These are phyloP conservation scores for Coecobrya sp. DNA, from an alignment of 2,888 invertebrate species.

Conservation along the genomic window DNA sequence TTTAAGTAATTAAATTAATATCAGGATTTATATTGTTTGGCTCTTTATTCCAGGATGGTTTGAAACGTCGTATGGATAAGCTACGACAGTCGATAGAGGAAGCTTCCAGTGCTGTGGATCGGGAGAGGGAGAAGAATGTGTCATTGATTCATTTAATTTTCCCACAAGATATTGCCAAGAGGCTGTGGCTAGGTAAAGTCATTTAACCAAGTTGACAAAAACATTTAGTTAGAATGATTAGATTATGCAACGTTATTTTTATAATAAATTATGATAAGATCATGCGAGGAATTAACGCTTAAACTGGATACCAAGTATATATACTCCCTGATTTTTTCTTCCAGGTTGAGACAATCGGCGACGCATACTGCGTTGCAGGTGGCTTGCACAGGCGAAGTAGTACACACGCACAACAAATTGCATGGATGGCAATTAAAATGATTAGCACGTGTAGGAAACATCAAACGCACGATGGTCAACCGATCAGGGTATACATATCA, in stretches of 20 bases:
- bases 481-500: slow-evolving; percentile 92
- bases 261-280: neutral
- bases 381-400: slow-evolving; percentile 95
- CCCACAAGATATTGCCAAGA: slow-evolving; percentile 97
- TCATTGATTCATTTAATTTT: slow-evolving; percentile 97
- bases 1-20: too few relatives aligned
- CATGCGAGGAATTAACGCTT: too few relatives aligned
- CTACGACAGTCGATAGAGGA: slow-evolving; percentile 97
- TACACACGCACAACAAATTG: slow-evolving; percentile 97
- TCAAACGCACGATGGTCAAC: slow-evolving; percentile 96
- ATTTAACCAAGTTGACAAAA: too few relatives aligned
- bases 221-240: too few relatives aligned
- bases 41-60: slow-evolving; percentile 91
- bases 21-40: neutral
- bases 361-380: slow-evolving; percentile 98
- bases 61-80: slow-evolving; percentile 97
- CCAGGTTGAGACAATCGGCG: slow-evolving; percentile 98
- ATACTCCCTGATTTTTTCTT: slow-evolving; percentile 90
- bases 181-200: slow-evolving; percentile 96
- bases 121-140: slow-evolving; percentile 97
- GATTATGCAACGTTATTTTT: too few relatives aligned
- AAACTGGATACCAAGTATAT: neutral
- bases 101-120: slow-evolving; percentile 96
- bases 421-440: slow-evolving; percentile 99
- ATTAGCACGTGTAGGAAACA: slow-evolving; percentile 96